Evolutionary conservation across 2,797 vertebrate genomes (phyloP).

Genomic region (Gallirallus australis): DNA sequence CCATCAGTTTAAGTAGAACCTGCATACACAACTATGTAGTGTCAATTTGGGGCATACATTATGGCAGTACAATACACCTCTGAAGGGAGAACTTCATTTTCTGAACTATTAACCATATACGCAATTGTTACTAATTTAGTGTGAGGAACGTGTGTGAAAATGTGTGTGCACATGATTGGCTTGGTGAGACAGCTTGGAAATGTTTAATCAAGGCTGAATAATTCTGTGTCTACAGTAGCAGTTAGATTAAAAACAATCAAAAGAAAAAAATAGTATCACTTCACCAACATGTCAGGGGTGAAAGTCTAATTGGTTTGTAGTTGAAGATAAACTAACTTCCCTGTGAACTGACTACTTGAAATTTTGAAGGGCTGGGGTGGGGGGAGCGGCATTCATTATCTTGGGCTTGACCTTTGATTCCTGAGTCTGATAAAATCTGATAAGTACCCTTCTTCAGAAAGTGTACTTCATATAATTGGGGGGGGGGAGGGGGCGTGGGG

Average conservation of each 20-base stretch:
- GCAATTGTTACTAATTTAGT: slow-evolving; percentile 68
- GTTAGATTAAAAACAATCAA: slow-evolving; percentile 11
- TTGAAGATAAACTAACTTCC: neutral
- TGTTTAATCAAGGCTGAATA: slow-evolving; percentile 46
- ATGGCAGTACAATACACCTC: slow-evolving; percentile 19
- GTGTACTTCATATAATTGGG: fast-evolving
- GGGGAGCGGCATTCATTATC: neutral
- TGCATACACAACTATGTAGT: slow-evolving; percentile 27
- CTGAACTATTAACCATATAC: slow-evolving; percentile 58
- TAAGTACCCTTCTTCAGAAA: neutral
- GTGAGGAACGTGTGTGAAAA: slow-evolving; percentile 24
- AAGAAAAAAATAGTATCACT: neutral
- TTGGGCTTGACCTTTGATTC: neutral
- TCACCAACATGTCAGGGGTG: neutral
- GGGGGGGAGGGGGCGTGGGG: no score
- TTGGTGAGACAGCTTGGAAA: slow-evolving; percentile 41
- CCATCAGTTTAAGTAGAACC: slow-evolving; percentile 67
- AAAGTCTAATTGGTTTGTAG: slow-evolving; percentile 34
- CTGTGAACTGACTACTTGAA: neutral
- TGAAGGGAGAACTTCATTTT: slow-evolving; percentile 51
- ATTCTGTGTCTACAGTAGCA: slow-evolving; percentile 24
- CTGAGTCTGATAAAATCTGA: neutral
- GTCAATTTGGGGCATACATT: slow-evolving; percentile 49
- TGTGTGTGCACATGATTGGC: neutral
- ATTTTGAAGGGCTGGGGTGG: neutral